Conservation (phyloP, 2,113 vertebrate species). For the Pao palembangensis region DNA sequence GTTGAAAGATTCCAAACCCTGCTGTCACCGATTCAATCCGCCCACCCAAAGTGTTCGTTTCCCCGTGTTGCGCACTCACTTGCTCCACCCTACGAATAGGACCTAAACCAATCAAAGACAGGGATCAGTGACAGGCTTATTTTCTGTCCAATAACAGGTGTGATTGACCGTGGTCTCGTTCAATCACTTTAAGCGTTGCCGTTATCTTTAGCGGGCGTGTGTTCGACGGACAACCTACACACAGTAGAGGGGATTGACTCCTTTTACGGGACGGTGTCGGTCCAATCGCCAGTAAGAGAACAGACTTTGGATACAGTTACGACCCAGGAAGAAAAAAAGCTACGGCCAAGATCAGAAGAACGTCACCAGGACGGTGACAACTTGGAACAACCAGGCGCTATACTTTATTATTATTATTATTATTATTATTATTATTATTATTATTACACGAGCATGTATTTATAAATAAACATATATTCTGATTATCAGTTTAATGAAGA, state of each 20-base stretch:
- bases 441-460: no score
- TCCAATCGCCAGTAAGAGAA: conserved; percentile 54
- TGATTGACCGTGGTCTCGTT: not conserved
- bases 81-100: conserved; percentile 11
- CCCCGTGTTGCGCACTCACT: conserved; percentile 14
- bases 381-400: not conserved
- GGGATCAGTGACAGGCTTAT: accelerated
- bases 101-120: conserved; percentile 37
- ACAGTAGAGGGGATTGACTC: conserved; percentile 72
- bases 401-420: no score
- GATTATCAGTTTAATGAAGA: no score
- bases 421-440: no score
- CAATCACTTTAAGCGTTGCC: conserved; percentile 12
- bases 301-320: conserved; percentile 17
- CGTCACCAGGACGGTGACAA: conserved; percentile 32
- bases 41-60: conserved; percentile 64
- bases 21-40: conserved; percentile 69
- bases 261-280: conserved; percentile 68
- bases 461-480: no score
- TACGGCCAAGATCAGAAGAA: conserved; percentile 21
- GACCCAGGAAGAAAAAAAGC: conserved; percentile 42
- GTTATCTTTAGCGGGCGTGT: not conserved
- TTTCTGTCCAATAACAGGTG: conserved; percentile 18
- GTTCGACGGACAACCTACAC: conserved; percentile 63
- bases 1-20: conserved; percentile 61